Evolutionary conservation across 2,797 vertebrate genomes (phyloP).

Genomic region (Microctenopoma lineatum): DNA sequence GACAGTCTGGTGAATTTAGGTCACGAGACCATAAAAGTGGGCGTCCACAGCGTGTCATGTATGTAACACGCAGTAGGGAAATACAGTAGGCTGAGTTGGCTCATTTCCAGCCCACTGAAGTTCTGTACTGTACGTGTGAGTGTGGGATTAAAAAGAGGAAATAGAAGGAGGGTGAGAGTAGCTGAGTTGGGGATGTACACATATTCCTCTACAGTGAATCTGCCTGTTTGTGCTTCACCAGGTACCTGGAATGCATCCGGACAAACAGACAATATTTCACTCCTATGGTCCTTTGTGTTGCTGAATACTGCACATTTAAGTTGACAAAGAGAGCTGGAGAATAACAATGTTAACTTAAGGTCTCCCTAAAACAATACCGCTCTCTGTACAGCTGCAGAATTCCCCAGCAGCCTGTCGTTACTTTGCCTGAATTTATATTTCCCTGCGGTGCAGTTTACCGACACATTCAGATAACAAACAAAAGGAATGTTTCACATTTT

Average conservation of each 20-base stretch:
- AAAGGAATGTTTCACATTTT: conserved; percentile 66
- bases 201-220: conserved; percentile 53
- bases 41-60: conserved; percentile 22
- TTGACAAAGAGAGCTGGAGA: conserved; percentile 58
- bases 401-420: conserved; percentile 60
- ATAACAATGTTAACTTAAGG: conserved; percentile 67
- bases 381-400: conserved; percentile 55
- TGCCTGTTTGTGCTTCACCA: conserved; percentile 58
- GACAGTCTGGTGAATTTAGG: conserved; percentile 44
- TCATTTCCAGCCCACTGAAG: conserved; percentile 44
- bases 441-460: conserved; percentile 53
- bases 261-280: conserved; percentile 73
- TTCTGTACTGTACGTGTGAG: conserved; percentile 20
- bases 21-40: conserved; percentile 27
- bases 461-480: conserved; percentile 53
- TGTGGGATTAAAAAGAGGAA: conserved; percentile 16
- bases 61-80: conserved; percentile 28
- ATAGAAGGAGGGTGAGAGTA: conserved; percentile 4
- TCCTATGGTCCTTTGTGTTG: conserved; percentile 60
- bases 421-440: conserved; percentile 66
- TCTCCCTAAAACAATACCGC: conserved; percentile 63
- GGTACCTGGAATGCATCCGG: conserved; percentile 67
- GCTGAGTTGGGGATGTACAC: conserved; percentile 36
- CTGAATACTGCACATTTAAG: conserved; percentile 61
- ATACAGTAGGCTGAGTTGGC: conserved; percentile 35